These are phyloP conservation scores for Argyrosomus regius DNA, from an alignment of 2,797 vertebrate species.

Conservation along the genomic window DNA sequence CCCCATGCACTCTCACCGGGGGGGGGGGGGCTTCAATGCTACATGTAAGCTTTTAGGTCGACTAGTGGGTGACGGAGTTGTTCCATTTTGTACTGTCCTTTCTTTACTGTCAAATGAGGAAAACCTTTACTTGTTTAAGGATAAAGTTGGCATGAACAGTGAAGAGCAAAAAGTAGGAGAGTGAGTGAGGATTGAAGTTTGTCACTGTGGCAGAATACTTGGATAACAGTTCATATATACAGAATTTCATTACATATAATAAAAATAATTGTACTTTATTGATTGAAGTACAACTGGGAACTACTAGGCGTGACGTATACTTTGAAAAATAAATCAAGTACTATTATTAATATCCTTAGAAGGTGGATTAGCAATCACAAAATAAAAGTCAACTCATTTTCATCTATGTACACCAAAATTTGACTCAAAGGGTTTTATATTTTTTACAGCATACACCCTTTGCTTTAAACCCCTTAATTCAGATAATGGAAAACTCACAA, in stretches of 20 bases:
- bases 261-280: neutral
- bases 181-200: neutral
- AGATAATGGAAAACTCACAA: neutral
- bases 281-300: neutral
- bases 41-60: conserved; percentile 39
- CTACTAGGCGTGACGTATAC: too few relatives aligned
- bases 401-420: neutral
- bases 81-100: conserved; percentile 32
- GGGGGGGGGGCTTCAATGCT: conserved; percentile 20
- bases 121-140: conserved; percentile 14
- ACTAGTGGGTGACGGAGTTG: conserved; percentile 14
- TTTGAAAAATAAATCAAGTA: too few relatives aligned
- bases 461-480: neutral
- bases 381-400: conserved; percentile 4
- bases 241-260: neutral
- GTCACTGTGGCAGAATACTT: neutral
- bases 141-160: conserved; percentile 1
- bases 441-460: neutral
- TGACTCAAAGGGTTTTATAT: neutral
- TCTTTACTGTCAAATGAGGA: conserved; percentile 26
- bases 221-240: neutral
- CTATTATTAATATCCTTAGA: too few relatives aligned
- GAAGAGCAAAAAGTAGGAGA: conserved; percentile 2
- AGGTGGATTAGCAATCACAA: neutral
- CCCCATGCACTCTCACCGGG: conserved; percentile 46